phyloP scores from a whole-genome alignment of 2,888 invertebrate species.

The Eustalomyia histrio region DNA sequence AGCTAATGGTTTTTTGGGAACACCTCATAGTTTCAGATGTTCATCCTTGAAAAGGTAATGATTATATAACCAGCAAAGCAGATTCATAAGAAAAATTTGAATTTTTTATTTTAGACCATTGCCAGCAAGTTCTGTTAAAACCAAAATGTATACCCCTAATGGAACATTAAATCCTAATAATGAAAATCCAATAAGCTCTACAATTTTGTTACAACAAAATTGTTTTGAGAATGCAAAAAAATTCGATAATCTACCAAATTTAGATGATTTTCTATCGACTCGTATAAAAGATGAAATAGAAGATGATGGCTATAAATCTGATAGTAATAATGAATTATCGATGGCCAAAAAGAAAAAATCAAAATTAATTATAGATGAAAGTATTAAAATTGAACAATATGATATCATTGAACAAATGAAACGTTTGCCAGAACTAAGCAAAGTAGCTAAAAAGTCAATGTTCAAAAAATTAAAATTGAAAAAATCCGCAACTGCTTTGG shows the following conservation, averaged over 20 bases:
- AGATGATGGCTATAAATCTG: background rate
- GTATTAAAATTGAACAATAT: constrained; percentile 44
- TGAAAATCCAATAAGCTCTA: background rate
- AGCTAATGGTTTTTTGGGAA: constrained; percentile 2
- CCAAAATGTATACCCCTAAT: background rate
- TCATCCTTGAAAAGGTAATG: constrained; percentile 17
- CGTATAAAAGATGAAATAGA: constrained; percentile 14
- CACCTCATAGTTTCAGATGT: background rate
- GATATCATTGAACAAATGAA: constrained; percentile 47
- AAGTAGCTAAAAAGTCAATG: constrained; percentile 5
- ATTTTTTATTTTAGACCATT: constrained; percentile 14
- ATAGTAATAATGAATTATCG: background rate
- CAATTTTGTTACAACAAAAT: background rate
- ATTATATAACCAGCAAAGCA: background rate
- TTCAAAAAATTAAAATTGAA: constrained; percentile 32
- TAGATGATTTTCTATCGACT: background rate
- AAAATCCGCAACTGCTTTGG: constrained; percentile 41
- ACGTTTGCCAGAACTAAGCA: background rate
- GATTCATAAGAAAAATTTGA: background rate
- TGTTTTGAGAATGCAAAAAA: background rate
- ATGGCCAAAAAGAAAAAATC: constrained; percentile 24
- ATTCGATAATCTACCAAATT: background rate
- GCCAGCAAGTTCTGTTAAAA: background rate
- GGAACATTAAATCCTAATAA: background rate
- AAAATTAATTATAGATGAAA: constrained; percentile 58